Percentiles rank a stretch among this genome's conserved stretches.
phyloP scores from a whole-genome alignment of 2,888 invertebrate genomes.

The Masnerella sp. region DNA sequence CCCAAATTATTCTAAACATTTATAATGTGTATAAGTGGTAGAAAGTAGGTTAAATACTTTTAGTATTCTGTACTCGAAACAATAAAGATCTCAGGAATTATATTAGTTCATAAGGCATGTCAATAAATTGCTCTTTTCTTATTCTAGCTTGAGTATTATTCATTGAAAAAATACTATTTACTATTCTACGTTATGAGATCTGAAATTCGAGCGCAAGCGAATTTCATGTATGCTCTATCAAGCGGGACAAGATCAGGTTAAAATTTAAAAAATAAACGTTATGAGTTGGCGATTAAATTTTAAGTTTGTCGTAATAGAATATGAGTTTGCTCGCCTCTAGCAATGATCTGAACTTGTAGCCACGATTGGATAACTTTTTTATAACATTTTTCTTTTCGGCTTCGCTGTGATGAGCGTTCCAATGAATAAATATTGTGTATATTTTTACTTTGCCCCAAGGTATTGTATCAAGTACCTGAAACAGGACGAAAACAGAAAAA shows the following conservation, averaged over 20 bases:
- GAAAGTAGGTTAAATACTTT: constrained; percentile 2
- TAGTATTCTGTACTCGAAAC: neutral
- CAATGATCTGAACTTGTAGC: constrained; percentile 69
- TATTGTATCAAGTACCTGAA: constrained; percentile 75
- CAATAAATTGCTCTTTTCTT: constrained; percentile 3
- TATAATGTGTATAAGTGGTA: no score
- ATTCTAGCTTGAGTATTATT: constrained; percentile 25
- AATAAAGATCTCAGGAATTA: neutral
- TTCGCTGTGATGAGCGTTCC: constrained; percentile 72
- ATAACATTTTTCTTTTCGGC: constrained; percentile 71
- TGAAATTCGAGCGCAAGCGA: constrained; percentile 45
- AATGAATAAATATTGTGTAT: constrained; percentile 73
- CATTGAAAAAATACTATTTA: constrained; percentile 25
- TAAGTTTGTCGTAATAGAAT: constrained; percentile 73
- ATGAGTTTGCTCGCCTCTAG: constrained; percentile 72
- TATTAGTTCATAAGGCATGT: constrained; percentile 22
- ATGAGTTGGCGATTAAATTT: constrained; percentile 70
- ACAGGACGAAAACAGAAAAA: constrained; percentile 34
- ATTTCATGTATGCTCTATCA: constrained; percentile 26
- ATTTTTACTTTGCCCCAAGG: constrained; percentile 75
- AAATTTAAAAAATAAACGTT: constrained; percentile 61
- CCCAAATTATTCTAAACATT: no score
- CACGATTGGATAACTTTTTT: constrained; percentile 68
- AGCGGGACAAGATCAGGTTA: constrained; percentile 9
- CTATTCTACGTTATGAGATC: constrained; percentile 43